A percentile compares a stretch with the other conserved stretches of the same genome.
phyloP scores from a whole-genome alignment of 2,113 vertebrate genomes.

The Odocoileus virginianus region DNA sequence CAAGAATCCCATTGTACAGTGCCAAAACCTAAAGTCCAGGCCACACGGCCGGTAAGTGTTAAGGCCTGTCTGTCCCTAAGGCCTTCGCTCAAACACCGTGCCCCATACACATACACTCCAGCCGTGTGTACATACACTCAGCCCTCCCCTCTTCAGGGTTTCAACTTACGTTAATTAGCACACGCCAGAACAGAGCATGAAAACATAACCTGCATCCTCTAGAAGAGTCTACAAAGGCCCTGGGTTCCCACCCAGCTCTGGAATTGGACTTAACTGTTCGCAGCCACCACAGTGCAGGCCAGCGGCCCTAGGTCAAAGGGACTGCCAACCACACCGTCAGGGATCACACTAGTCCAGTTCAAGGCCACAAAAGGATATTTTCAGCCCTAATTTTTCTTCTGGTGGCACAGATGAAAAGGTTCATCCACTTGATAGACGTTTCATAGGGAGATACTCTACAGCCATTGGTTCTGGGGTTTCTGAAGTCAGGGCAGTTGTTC shows the following conservation, averaged over 20 bases:
- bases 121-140: background rate
- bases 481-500: background rate
- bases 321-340: background rate
- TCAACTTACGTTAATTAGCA: background rate
- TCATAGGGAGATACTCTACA: background rate
- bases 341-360: background rate
- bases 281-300: background rate
- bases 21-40: background rate
- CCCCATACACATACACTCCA: background rate
- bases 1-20: background rate
- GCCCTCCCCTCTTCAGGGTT: background rate
- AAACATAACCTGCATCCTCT: background rate
- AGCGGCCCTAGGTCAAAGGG: background rate
- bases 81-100: rapidly evolving
- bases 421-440: background rate
- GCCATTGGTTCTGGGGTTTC: background rate
- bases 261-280: background rate
- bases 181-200: background rate
- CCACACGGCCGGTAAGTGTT: background rate
- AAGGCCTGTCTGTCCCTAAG: background rate
- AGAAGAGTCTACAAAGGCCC: background rate
- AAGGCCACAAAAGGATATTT: background rate
- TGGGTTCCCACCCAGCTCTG: background rate
- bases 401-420: background rate
- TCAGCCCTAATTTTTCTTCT: background rate